A percentile compares a stretch with the other conserved stretches of the same genome.
These are phyloP conservation scores for Salvator merianae DNA, from an alignment of 2,113 vertebrate genomes.

Conservation along the genomic window DNA sequence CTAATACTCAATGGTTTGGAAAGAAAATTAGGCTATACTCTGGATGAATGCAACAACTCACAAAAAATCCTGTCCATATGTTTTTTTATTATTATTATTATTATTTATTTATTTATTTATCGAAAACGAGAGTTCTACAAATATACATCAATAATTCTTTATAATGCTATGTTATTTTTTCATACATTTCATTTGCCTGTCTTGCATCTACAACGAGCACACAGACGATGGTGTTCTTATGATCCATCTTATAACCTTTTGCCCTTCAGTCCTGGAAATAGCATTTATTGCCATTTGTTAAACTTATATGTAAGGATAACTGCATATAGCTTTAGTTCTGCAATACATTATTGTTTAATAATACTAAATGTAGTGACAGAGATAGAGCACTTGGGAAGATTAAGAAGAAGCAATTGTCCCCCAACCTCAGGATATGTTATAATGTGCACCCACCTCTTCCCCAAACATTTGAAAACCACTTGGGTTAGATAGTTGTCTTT, in stretches of 20 bases:
- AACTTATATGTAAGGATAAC: background rate
- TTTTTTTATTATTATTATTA: too few species aligned
- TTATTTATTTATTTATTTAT: too few species aligned
- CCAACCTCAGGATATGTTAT: too few species aligned
- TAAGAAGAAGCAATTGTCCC: too few species aligned
- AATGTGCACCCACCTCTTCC: too few species aligned
- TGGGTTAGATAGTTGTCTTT: background rate
- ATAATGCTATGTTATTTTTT: background rate
- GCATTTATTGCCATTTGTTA: background rate
- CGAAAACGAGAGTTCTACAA: background rate
- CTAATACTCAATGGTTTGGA: slow-evolving; percentile 28
- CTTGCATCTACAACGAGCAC: background rate
- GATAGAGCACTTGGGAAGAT: background rate
- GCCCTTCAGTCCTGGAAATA: background rate
- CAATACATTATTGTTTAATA: background rate
- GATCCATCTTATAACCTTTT: background rate
- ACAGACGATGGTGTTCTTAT: background rate
- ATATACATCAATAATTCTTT: too few species aligned
- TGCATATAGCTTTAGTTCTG: too few species aligned
- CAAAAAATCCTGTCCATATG: background rate
- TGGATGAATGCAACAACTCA: background rate
- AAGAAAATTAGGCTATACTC: background rate
- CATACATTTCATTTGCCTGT: background rate
- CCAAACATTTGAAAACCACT: too few species aligned
- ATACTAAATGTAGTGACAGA: background rate